Base-by-base conservation (phyloP, 2,797 vertebrate species). In the Argya squamiceps region DNA sequence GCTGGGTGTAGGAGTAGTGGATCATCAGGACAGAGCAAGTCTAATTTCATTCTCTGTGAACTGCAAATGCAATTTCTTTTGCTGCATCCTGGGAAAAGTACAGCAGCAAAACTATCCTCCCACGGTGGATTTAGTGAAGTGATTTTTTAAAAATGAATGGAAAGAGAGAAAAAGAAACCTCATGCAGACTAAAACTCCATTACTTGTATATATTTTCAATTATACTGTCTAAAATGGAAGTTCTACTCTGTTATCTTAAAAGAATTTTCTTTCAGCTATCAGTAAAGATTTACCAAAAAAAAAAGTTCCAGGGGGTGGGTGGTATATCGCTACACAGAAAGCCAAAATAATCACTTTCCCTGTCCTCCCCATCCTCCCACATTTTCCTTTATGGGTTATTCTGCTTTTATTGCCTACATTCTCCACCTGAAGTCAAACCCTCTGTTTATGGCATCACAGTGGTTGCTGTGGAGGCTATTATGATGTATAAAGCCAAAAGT, bases 91-190 rank as follows among this genome's bases (percentile, higher is more conserved):
- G 67, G 80, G 70, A 92, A 94, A 96, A 92, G 67, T 70, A 89
- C 83, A 92, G 74, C 77, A 76, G 94, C 74, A 96, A 94, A 93
- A 88, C 89, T 90, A 93, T 95, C 91, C 82, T 95, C 95, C 95
- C 89, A 96, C 37, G 0, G 77, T 79, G 52, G 80, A 90, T 87
- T 94, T 95, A 94, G 69, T 82, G 26, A 93, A 93, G 58, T 58
- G 69, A 65, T 60, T 91, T 91, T 95, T 89, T 2, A 5, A 15
- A 94, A 95, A 92, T 76, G 65, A 95, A 88, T 93, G 73, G 84
- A 93, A 92, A 52, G 21, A 83, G 36, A 85, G 41, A 73, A 84
- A 64, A 93, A 91, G 58, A 91, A 92, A 82, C 59, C 27, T 67
- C 68, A 76, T 41, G 80, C 53, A 88, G 70, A 84, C 30, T 58